Evolutionary conservation across 2,888 invertebrate genomes (phyloP), one percentile per base, ranked within the genome.

Genomic region (Xanthorhoe spadicearia): DNA sequence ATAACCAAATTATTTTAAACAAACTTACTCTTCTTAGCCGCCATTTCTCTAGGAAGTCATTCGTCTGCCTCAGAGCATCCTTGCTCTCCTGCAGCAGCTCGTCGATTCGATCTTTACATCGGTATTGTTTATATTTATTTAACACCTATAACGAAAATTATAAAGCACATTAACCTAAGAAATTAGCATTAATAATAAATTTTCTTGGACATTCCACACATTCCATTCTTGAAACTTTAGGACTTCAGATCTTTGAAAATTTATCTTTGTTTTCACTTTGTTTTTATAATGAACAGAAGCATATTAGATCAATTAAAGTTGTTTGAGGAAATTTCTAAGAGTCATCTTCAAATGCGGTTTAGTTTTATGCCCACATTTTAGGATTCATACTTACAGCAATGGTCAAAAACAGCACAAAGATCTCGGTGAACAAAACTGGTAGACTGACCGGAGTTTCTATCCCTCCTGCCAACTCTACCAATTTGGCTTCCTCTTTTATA

Each of bases 11-110:
- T 1, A 23, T 3, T 23, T 23, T 23, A 3, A n/a, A n/a, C n/a
- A 23, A 55, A 68, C 72, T 78, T 69, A 92, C 92, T 71, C 83
- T 78, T 72, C 87, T 77, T 1, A 84, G 63, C 0, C 85, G 80
- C 89, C 89, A 90, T 71, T 88, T 90, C 53, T 91, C 90, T 17
- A 92, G 68, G 54, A 86, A 89, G 59, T 87, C 86, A 48, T 89
- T 89, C 13, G 87, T 89, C 64, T 88, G 83, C 2, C 75, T 78
- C 32, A 92, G 65, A 1, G 85, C 78, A 0, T 88, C 87, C 52
- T 85, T 86, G 68, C 90, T 90, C 61, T 92, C 88, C 2, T 84
- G 76, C 0, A 90, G 72, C 0, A 92, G 83, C 4, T 84, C 83
- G 50, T 89, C 88, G 13, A 90, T 82, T 0, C 81, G 83, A 50